Evolutionary conservation across 2,113 vertebrate species (phyloP), one percentile per base, ranked within the genome.

Genomic region (Aix galericulata): DNA sequence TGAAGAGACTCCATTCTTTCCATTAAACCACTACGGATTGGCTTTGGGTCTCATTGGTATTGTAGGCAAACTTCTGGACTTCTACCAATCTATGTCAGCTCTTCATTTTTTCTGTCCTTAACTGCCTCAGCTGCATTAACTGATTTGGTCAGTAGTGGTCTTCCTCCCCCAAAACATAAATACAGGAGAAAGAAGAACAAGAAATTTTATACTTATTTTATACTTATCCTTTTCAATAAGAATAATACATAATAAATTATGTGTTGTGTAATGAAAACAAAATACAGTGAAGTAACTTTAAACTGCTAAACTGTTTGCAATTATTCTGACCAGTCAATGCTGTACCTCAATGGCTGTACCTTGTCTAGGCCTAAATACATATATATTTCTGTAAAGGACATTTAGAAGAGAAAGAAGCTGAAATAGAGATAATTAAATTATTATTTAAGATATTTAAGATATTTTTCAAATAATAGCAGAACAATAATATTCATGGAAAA

Each of bases 1-100:
- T n/a, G 46, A 84, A 67, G 21, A 32, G 6, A 67, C 8, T 34
- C 31, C 21, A 11, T 17, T 38, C 8, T 21, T 82, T 67, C 8
- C 14, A 27, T 11, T 4, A 48, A 40, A 13, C 3, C 6, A 71
- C 25, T 85, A 17, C 1, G 1, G 0, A 44, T 82, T 68, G 8
- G 4, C 21, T 85, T 90, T 59, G 5, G 1, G 4, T 71, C 3
- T 74, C 2, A 22, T 58, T 85, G 2, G 0, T 55, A 55, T 13
- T 50, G 26, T 9, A 62, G 10, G 38, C 7, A 78, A 79, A 62
- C 8, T 72, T 75, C 32, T 86, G 40, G 11, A 58, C 4, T 82
- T 86, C 60, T 63, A 6, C 8, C 5, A 73, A 6, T n/a, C 32
- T 81, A 77, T 66, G 13, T 1, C 2, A 11, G 38, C 8, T 63